Evolutionary conservation across 2,888 invertebrate species (phyloP).

Genomic region (Hirudinaria manillensis): DNA sequence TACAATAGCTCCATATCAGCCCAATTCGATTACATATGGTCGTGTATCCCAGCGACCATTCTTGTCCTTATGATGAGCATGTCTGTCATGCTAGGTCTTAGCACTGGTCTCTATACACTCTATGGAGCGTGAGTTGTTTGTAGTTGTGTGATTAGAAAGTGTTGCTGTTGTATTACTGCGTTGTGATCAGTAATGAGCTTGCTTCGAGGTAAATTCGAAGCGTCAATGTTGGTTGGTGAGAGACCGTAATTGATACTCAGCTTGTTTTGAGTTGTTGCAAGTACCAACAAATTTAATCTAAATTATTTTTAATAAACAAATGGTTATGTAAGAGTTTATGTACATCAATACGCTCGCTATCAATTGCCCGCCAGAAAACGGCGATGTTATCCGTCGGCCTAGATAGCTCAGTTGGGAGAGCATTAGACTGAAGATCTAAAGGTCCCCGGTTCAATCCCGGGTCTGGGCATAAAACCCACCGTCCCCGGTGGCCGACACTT

Average conservation of each 20-base stretch:
- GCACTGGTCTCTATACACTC: background rate
- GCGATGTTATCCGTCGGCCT: constrained; percentile 13
- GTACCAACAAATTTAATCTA: no score
- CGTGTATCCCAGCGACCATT: background rate
- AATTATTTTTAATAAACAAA: no score
- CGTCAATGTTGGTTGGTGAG: no score
- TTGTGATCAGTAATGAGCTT: no score
- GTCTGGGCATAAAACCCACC: constrained; percentile 34
- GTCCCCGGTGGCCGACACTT: constrained; percentile 26
- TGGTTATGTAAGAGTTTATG: no score
- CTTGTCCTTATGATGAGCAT: background rate
- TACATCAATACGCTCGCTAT: no score
- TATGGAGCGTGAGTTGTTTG: background rate
- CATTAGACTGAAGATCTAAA: constrained; percentile 37
- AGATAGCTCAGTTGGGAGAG: constrained; percentile 38
- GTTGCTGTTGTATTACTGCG: background rate
- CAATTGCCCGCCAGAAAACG: no score
- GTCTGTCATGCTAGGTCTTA: background rate
- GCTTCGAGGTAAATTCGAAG: no score
- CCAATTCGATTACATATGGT: background rate
- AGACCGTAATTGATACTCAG: no score
- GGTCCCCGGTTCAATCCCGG: constrained; percentile 38
- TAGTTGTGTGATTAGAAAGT: background rate
- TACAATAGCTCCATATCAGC: background rate
- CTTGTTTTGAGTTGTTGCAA: no score